These are phyloP conservation scores for Ericerus pela DNA, from an alignment of 1,140 invertebrate genomes.

Conservation along the genomic window DNA sequence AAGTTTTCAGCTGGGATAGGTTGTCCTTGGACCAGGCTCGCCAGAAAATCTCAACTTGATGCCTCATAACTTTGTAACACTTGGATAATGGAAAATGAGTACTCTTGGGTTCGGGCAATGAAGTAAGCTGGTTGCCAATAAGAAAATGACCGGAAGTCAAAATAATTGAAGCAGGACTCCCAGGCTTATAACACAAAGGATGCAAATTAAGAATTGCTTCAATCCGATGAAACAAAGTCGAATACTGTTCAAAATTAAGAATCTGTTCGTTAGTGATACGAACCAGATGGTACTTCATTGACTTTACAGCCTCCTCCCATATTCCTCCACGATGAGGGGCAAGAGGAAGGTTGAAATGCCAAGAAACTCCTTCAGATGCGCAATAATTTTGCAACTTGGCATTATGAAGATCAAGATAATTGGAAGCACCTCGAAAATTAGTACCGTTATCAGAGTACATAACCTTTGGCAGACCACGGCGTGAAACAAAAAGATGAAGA, in stretches of 20 bases:
- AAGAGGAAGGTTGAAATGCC: constrained; percentile 24
- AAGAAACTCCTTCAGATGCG: constrained; percentile 12
- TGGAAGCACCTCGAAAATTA: constrained; percentile 20
- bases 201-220: constrained; percentile 27
- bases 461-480: constrained; percentile 13
- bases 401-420: too few relatives aligned
- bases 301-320: constrained; percentile 29
- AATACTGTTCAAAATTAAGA: constrained; percentile 27
- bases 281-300: constrained; percentile 27
- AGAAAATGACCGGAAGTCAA: constrained; percentile 27
- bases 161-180: too few relatives aligned
- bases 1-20: too few relatives aligned
- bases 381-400: too few relatives aligned
- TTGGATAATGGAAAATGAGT: too few relatives aligned
- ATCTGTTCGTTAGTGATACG: constrained; percentile 18
- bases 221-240: constrained; percentile 24
- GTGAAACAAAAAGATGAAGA: constrained; percentile 16
- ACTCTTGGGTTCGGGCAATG: too few relatives aligned
- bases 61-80: too few relatives aligned
- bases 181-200: constrained; percentile 22
- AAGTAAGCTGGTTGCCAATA: too few relatives aligned
- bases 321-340: constrained; percentile 28
- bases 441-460: constrained; percentile 22
- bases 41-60: too few relatives aligned
- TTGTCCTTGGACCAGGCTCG: too few relatives aligned